These are phyloP conservation scores for Dipus sagitta DNA, from an alignment of 2,797 vertebrate genomes.

Conservation along the genomic window DNA sequence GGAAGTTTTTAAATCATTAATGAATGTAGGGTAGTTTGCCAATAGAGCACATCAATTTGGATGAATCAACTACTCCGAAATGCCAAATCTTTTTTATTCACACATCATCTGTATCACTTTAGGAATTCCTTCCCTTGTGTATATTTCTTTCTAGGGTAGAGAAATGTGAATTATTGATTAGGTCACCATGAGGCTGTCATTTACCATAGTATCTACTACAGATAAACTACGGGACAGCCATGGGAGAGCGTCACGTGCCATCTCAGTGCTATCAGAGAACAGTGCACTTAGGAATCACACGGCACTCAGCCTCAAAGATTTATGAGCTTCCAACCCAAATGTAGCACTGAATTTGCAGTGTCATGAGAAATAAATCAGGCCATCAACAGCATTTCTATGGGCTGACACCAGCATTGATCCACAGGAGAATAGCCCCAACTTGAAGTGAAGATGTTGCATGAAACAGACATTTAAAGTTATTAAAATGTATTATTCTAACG, in stretches of 20 bases:
- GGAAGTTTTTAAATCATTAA: slow-evolving; percentile 68
- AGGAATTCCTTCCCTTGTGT: slow-evolving; percentile 50
- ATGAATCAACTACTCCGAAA: slow-evolving; percentile 32
- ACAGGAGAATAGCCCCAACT: neutral
- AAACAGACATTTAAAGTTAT: neutral
- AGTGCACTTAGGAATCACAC: slow-evolving; percentile 46
- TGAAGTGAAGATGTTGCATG: neutral
- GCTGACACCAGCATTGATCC: slow-evolving; percentile 20
- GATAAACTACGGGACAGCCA: neutral
- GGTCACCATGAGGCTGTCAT: slow-evolving; percentile 60
- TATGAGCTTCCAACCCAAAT: slow-evolving; percentile 66
- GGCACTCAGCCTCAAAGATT: slow-evolving; percentile 62
- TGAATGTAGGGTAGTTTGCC: slow-evolving; percentile 37
- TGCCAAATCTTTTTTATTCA: slow-evolving; percentile 55
- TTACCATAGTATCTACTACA: slow-evolving; percentile 61
- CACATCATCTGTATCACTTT: slow-evolving; percentile 60
- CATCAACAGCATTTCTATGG: slow-evolving; percentile 21
- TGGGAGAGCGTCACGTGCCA: slow-evolving; percentile 3
- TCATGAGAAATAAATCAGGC: neutral
- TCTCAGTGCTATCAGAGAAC: slow-evolving; percentile 48
- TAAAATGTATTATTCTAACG: slow-evolving; percentile 15
- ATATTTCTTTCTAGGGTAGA: slow-evolving; percentile 26
- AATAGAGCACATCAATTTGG: slow-evolving; percentile 62
- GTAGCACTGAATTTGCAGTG: neutral
- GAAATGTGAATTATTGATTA: slow-evolving; percentile 70